Evolutionary conservation across 2,113 vertebrate species (phyloP).

Genomic region (human): GRCh38 chr1:23497001-23497500

Average conservation of each 20-base stretch:
- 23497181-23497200: not conserved
- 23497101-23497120: not conserved
- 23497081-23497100: conserved; percentile 6
- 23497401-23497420: not conserved
- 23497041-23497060: fast-evolving
- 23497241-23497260: conserved; percentile 49
- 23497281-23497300: fast-evolving
- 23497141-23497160: not conserved
- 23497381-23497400: not conserved
- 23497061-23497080: not conserved
- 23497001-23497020: not conserved
- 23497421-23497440: not conserved
- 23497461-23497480: no score
- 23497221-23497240: conserved; percentile 46
- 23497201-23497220: not conserved
- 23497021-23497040: not conserved
- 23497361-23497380: not conserved
- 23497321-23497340: not conserved
- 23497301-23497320: not conserved
- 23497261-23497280: not conserved
- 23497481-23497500: no score
- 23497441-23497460: not conserved
- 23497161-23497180: not conserved
- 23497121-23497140: not conserved
- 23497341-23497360: not conserved